A percentile compares a stretch with the other conserved stretches of the same genome.
phyloP scores from a whole-genome alignment of 2,888 invertebrate genomes.

The Idaea aversata region DNA sequence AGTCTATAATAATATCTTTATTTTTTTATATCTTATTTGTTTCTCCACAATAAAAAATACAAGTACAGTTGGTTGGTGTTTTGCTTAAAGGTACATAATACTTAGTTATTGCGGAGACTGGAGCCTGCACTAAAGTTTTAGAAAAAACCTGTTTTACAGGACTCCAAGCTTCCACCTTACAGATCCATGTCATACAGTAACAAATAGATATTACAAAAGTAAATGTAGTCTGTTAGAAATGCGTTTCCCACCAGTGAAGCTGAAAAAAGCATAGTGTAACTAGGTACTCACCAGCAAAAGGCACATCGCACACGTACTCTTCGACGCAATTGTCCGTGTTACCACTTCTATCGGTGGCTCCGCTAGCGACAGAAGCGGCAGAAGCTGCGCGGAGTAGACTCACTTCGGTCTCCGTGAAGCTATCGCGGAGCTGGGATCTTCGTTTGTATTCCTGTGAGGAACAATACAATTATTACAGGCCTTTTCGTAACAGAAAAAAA shows the following conservation, averaged over 20 bases:
- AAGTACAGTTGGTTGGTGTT: no score
- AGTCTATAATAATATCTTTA: no score
- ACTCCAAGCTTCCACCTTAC: no score
- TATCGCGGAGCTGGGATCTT: slow-evolving; percentile 85
- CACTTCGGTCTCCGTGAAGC: slow-evolving; percentile 91
- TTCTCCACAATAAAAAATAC: no score
- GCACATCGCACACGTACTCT: slow-evolving; percentile 91
- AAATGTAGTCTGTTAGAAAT: neutral
- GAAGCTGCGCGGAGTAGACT: slow-evolving; percentile 88
- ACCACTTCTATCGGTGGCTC: slow-evolving; percentile 90
- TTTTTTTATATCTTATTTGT: no score
- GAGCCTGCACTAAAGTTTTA: no score
- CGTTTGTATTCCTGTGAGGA: slow-evolving; percentile 88
- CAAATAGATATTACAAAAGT: no score
- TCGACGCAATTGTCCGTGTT: slow-evolving; percentile 91
- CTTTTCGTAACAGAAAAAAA: neutral
- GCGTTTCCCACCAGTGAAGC: neutral
- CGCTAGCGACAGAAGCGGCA: slow-evolving; percentile 86
- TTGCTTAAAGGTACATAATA: no score
- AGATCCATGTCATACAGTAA: no score
- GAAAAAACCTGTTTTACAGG: no score
- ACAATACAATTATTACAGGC: slow-evolving; percentile 4
- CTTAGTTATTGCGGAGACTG: no score
- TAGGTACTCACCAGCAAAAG: slow-evolving; percentile 88
- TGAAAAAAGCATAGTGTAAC: neutral